Percentiles rank a stretch among this genome's conserved stretches.
Conservation (phyloP, 2,113 vertebrate species). For the Microcebus ravelobensis region DNA sequence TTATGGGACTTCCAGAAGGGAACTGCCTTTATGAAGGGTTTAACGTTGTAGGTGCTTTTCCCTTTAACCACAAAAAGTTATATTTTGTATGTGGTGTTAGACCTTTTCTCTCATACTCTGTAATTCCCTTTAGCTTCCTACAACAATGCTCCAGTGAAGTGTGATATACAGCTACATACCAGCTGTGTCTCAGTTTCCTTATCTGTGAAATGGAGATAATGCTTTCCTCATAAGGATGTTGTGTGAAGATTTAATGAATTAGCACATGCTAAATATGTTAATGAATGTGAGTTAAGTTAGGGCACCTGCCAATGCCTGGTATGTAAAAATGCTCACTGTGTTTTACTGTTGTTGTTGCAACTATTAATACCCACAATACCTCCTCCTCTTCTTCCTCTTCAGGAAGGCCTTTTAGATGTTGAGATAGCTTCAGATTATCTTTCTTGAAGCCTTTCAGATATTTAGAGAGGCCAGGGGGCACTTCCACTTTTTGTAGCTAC, state of each 20-base stretch:
- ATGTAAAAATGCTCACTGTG: neutral
- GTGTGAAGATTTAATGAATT: neutral
- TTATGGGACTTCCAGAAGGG: neutral
- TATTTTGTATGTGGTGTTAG: neutral
- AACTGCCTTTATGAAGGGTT: neutral
- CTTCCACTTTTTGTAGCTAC: neutral
- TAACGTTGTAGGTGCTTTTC: neutral
- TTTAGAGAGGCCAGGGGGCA: neutral
- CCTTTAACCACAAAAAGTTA: neutral
- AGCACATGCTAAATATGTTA: neutral
- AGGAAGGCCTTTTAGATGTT: neutral
- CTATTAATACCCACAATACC: neutral
- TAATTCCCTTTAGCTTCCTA: neutral
- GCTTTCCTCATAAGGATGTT: neutral
- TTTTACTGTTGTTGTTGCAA: neutral
- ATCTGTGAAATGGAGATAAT: neutral
- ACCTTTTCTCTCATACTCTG: neutral
- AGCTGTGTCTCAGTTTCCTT: slow-evolving; percentile 9
- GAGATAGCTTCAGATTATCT: neutral
- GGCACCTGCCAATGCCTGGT: neutral
- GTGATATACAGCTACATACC: neutral
- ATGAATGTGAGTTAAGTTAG: neutral
- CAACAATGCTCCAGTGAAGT: neutral
- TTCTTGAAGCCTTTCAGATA: neutral
- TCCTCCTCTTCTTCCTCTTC: neutral